Conservation (phyloP, 2,797 vertebrate species). For the Helostoma temminkii region DNA sequence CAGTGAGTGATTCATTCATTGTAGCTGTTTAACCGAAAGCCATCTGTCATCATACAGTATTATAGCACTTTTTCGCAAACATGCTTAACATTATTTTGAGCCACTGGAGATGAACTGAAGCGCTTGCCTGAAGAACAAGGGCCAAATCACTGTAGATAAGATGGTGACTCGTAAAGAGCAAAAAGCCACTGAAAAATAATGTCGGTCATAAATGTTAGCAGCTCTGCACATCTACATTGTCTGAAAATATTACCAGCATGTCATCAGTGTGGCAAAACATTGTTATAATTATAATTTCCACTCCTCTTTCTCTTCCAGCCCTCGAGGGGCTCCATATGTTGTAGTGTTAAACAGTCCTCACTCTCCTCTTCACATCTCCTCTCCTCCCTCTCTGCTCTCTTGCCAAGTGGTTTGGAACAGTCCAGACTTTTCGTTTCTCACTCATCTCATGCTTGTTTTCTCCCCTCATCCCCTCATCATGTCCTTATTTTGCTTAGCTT, state of each 20-base stretch:
- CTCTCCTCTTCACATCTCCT: slow-evolving; percentile 51
- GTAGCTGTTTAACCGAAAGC: background rate
- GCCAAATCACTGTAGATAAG: slow-evolving; percentile 14
- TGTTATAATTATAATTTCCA: slow-evolving; percentile 68
- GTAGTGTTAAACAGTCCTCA: slow-evolving; percentile 54
- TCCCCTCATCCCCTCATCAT: slow-evolving; percentile 9
- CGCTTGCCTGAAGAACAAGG: slow-evolving; percentile 1
- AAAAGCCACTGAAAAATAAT: slow-evolving; percentile 34
- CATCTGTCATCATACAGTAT: slow-evolving; percentile 8
- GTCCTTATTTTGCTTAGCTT: slow-evolving; percentile 7
- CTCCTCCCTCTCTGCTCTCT: slow-evolving; percentile 53
- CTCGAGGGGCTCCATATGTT: slow-evolving; percentile 72
- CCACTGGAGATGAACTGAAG: background rate
- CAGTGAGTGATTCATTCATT: background rate
- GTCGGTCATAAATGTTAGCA: slow-evolving; percentile 29
- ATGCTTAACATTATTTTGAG: background rate
- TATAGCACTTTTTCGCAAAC: slow-evolving; percentile 5
- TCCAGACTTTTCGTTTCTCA: slow-evolving; percentile 27
- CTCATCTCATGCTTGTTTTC: slow-evolving; percentile 46
- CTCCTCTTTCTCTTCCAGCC: slow-evolving; percentile 51
- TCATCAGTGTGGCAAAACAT: slow-evolving; percentile 59
- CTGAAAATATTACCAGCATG: slow-evolving; percentile 49
- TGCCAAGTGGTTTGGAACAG: slow-evolving; percentile 62
- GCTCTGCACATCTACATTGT: slow-evolving; percentile 31
- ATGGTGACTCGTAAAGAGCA: slow-evolving; percentile 16